Base-by-base conservation (phyloP, 53 echinoderm and acorn worm species). In the Mesocentrotus franciscanus region DNA sequence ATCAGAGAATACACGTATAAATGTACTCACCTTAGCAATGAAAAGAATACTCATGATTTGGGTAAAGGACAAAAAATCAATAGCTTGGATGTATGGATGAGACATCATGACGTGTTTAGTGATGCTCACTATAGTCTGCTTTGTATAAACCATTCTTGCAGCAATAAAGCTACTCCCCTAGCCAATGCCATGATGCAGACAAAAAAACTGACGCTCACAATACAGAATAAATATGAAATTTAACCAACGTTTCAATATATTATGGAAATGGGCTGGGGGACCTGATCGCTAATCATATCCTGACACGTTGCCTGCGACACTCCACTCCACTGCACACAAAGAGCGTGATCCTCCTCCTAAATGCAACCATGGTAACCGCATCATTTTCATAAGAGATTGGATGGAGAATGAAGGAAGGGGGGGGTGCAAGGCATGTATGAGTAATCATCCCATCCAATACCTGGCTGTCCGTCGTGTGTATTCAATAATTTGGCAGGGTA, bases 371-470 rank as follows among this genome's bases (percentile, higher is more conserved):
- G 92, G 92, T 42, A 56, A 92, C 92, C 76, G 75, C 92, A 92
- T 92, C 92, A 92, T 72, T 92, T 74, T 91, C 91, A 91, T 91
- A 64, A 91, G 91, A 34, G 66, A 39, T 34, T 91, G 91, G 91
- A 91, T 34, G 60, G 35, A 27, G 90, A 84, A 8, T 76, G 36
- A 18, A 58, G 56, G 27, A 57, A 27, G 87, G 87, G 57, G 27
- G 57, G 58, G 57, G n/a, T 58, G 27, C 1, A 57, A 57, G 10
- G n/a, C 58, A 85, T 39, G 85, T 83, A 83, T 83, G 83, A 83
- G 85, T 85, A 85, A 85, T 85, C 85, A 55, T 4, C 85, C 18
- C 49, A 55, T 14, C 85, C 42, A 85, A 26, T 85, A 85, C 57
- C 85, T 57, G 56, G n/a, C 11, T 9, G 85, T 85, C 27, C 57